Base-by-base conservation (phyloP, 1,140 invertebrate species). In the Diuraphis noxia region DNA sequence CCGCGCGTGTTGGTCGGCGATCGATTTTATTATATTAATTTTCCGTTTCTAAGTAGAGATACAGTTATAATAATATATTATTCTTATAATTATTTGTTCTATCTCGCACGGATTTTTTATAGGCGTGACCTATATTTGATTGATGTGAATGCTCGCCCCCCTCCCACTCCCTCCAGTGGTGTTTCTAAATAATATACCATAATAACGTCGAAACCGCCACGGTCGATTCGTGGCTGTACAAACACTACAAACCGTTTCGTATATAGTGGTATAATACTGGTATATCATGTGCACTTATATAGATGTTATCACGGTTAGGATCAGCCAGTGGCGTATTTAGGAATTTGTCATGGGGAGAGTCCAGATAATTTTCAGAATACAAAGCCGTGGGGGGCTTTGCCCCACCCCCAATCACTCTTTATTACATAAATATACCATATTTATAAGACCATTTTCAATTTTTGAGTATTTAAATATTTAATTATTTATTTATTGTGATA, bases 91-190 rank as follows among this genome's bases (percentile, higher is more conserved):
- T n/a, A n/a, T n/a, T 41, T 82, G 36, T 82, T 25, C 23, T 82
- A 10, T 38, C 7, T 0, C 6, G 7, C 36, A 0, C 6, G n/a
- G n/a, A n/a, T 34, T 1, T 30, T 17, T 5, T 0, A 34, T 36
- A n/a, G n/a, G 56, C 19, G 8, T 2, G 77, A 79, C 6, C 34
- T 79, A 23, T 36, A 79, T 79, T 38, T 36, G 77, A 79, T 38
- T 36, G 77, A 79, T 38, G n/a, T 19, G 36, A 36, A 21, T 34
- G 19, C 13, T 63, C 10, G 52, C 52, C 10, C 30, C 10, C 30
- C 30, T 13, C 4, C 17, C 3, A 49, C 49, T 13, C 13, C 13
- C 10, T 2, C 30, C 56, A n/a, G 13, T 5, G 56, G n/a, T 72
- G 19, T 72, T 72, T 72, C 56, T 4, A 72, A 72, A 34, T 72